These are phyloP conservation scores for Schizopygopsis malacanthus DNA, from an alignment of 2,797 vertebrate genomes.

Conservation along the genomic window DNA sequence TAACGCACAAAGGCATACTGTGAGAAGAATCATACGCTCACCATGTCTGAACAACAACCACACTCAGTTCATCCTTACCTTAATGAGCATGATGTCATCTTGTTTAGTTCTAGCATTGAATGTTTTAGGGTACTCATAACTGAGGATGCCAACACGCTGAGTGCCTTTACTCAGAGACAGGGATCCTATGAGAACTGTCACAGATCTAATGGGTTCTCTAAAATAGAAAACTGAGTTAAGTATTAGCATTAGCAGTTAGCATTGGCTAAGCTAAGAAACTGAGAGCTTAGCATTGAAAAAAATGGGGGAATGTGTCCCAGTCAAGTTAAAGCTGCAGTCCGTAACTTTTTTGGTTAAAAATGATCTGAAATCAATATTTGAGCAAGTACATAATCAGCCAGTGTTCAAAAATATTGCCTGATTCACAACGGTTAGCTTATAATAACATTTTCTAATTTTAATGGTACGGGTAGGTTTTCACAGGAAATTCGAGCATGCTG, in stretches of 20 bases:
- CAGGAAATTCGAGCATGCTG: too few species aligned
- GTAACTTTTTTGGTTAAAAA: too few species aligned
- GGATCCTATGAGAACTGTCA: slow-evolving; percentile 58
- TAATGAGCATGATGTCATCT: slow-evolving; percentile 65
- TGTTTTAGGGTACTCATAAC: neutral
- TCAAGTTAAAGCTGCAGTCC: too few species aligned
- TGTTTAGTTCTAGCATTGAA: slow-evolving; percentile 20
- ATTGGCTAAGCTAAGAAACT: neutral
- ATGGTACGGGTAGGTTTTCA: too few species aligned
- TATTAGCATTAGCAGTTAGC: too few species aligned
- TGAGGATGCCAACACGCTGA: slow-evolving; percentile 31
- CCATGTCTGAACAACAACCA: neutral
- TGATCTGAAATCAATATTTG: too few species aligned
- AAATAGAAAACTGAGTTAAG: neutral
- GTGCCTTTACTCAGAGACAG: slow-evolving; percentile 55
- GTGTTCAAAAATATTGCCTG: too few species aligned
- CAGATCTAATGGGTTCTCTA: neutral
- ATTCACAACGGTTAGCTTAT: too few species aligned
- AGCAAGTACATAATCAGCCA: too few species aligned
- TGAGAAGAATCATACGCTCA: neutral
- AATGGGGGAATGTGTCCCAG: neutral
- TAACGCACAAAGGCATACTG: neutral
- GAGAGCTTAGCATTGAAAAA: neutral
- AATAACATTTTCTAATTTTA: too few species aligned
- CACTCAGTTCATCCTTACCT: slow-evolving; percentile 40